Evolutionary conservation across 2,888 invertebrate species (phyloP).

Genomic region (Volucella bombylans): DNA sequence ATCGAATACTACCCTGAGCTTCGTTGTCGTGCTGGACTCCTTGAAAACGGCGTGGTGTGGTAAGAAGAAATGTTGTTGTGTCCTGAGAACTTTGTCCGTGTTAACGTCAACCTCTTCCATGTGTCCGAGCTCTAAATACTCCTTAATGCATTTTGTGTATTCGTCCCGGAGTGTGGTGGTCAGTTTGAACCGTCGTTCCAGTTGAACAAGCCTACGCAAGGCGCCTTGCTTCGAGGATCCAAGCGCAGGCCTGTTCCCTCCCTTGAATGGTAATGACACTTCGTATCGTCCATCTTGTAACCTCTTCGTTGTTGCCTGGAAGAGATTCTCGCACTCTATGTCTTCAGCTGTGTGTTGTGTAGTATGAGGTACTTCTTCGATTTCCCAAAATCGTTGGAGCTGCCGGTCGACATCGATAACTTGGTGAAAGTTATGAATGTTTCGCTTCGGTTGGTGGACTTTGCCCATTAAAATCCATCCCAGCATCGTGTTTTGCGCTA

Average conservation of each 20-base stretch:
- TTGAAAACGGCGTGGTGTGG: too few species aligned
- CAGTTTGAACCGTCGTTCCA: not conserved
- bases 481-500: conserved; percentile 1
- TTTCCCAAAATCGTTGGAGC: not conserved
- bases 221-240: not conserved
- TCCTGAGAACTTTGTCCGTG: conserved; percentile 2
- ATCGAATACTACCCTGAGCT: too few species aligned
- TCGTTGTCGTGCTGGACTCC: too few species aligned
- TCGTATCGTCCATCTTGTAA: too few species aligned
- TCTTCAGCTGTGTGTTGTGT: not conserved
- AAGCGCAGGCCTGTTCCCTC: not conserved
- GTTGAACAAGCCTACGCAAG: not conserved
- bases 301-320: not conserved
- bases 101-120: not conserved
- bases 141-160: not conserved
- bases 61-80: too few species aligned
- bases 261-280: not conserved
- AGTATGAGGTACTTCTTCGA: not conserved
- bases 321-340: not conserved
- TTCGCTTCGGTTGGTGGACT: not conserved
- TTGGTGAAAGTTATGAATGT: not conserved
- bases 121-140: not conserved
- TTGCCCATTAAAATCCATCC: not conserved
- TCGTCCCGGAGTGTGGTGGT: not conserved
- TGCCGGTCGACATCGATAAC: not conserved